These are phyloP conservation scores for Cerceris ruficornis DNA, from an alignment of 2,888 invertebrate genomes.

Conservation along the genomic window DNA sequence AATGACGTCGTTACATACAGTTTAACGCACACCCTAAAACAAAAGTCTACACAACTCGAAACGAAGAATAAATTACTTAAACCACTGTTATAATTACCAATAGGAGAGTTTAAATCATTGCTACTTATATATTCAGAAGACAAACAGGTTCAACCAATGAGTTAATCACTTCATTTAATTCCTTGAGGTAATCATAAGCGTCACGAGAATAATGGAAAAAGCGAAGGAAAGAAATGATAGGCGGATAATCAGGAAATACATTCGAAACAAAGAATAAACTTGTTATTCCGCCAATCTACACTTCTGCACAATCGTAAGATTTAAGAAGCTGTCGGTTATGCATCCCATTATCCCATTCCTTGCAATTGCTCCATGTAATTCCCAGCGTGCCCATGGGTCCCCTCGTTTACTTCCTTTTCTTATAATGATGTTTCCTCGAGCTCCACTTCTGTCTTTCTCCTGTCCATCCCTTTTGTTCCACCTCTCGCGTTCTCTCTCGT, in stretches of 20 bases:
- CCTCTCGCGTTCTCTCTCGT: constrained; percentile 21
- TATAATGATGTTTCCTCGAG: constrained; percentile 49
- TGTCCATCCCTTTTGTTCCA: constrained; percentile 17
- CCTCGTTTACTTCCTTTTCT: constrained; percentile 13
- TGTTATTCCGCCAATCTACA: constrained; percentile 12
- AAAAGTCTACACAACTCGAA: too few relatives aligned
- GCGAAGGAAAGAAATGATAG: neutral
- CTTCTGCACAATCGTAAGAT: constrained; percentile 11
- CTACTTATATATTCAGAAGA: too few relatives aligned
- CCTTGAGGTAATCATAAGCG: neutral
- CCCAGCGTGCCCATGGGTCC: constrained; percentile 20
- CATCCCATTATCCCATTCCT: constrained; percentile 37
- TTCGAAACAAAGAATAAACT: constrained; percentile 4
- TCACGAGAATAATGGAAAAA: neutral
- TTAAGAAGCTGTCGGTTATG: constrained; percentile 47
- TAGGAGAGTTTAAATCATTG: too few relatives aligned
- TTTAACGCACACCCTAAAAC: too few relatives aligned
- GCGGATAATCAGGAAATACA: neutral
- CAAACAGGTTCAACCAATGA: too few relatives aligned
- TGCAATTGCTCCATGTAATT: constrained; percentile 35
- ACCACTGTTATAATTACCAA: too few relatives aligned
- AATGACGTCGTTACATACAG: too few relatives aligned
- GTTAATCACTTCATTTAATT: too few relatives aligned
- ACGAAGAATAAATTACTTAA: too few relatives aligned
- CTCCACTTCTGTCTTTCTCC: constrained; percentile 18